Evolutionary conservation across 2,888 invertebrate genomes (phyloP), one percentile per base, ranked within the genome.

Genomic region (Buathra laborator): DNA sequence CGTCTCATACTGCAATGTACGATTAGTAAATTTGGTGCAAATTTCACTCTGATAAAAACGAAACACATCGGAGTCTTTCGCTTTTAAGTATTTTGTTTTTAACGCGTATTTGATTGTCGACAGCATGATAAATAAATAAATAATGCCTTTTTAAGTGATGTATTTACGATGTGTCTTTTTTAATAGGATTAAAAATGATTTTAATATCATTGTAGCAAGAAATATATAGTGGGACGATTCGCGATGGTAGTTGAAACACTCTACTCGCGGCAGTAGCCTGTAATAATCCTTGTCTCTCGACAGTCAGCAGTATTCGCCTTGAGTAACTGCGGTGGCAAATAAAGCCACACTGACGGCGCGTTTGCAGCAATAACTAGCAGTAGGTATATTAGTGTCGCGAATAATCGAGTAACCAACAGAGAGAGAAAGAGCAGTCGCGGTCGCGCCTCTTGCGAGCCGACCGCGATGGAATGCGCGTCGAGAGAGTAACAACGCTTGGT

Each of bases 361-460:
- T 44, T 62, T 74, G 74, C 74, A 66, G 81, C 66, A 82, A 85
- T 78, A 82, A 81, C 81, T 75, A 75, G 81, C 70, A 56, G 70
- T 74, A 37, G 78, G 78, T 82, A 71, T 66, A 78, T 82, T 82
- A 85, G 81, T 85, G 85, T 82, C 81, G 75, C 70, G 75, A 81
- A 81, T 85, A 85, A 85, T 85, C 85, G 78, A 85, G 78, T 79
- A 77, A 87, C 81, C 80, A 82, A 86, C 83, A 82, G 81, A 82
- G 71, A 71, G 71, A 84, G 84, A 84, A 77, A 83, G 37, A 77
- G 78, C 75, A 75, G 79, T 76, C 75, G 82, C 71, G 66, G 82
- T 85, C 85, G 83, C 66, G 51, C 66, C 51, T 62, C 37, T 74
- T 12, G 74, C 83, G 72, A 83, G 71, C 75, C 84, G 66, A 79